Evolutionary conservation across 2,113 vertebrate genomes (phyloP).

Genomic region (Hypomesus transpacificus): DNA sequence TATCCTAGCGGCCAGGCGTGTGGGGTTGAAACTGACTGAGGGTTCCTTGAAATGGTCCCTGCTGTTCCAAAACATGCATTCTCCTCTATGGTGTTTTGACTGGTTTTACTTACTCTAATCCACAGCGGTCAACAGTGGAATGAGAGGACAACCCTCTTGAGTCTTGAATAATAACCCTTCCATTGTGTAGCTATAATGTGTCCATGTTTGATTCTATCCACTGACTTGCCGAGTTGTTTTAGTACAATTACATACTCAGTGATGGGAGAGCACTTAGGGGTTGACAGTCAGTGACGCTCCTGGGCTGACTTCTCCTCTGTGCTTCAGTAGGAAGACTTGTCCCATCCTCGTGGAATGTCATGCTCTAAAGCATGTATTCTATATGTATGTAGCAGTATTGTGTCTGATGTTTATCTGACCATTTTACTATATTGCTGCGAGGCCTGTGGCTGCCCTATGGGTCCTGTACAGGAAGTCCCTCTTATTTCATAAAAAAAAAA

Average conservation of each 20-base stretch:
- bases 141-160: not conserved
- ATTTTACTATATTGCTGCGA: not conserved
- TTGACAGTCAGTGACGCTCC: not conserved
- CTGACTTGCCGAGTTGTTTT: not conserved
- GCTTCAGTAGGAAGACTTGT: not conserved
- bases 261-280: slow-evolving; percentile 10
- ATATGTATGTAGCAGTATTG: no score
- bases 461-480: slow-evolving; percentile 27
- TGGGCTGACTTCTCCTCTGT: not conserved
- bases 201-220: slow-evolving; percentile 1
- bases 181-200: slow-evolving; percentile 4
- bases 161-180: not conserved
- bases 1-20: slow-evolving; percentile 39
- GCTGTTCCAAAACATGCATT: not conserved
- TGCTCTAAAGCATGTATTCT: no score
- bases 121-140: not conserved
- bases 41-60: not conserved
- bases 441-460: not conserved
- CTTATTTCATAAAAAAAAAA: slow-evolving; percentile 39
- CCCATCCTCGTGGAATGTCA: slow-evolving; percentile 5
- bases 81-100: not conserved
- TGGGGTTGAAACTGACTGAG: slow-evolving; percentile 34
- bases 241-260: not conserved
- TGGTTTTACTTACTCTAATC: slow-evolving; percentile 7
- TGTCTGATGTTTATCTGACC: slow-evolving; percentile 14